Evolutionary conservation across 35 echinoderm and acorn worm species (phyloP), one percentile per base, ranked within the genome.

Genomic region (Patiria miniata): DNA sequence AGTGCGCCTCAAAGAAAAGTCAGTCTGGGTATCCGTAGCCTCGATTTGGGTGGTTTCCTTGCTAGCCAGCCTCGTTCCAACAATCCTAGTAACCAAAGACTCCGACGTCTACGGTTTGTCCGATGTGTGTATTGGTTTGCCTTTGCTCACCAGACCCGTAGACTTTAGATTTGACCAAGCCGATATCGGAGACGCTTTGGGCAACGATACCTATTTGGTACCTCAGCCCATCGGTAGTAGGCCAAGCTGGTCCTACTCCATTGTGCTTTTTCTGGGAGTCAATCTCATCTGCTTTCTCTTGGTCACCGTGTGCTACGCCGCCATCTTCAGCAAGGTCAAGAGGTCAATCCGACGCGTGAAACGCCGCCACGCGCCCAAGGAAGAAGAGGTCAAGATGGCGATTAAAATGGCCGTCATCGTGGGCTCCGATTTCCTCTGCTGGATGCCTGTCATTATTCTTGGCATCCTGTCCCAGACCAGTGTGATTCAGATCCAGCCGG

Each of bases 401-500:
- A 33, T 55, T 4, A 92, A 78, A 40, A 99, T 99, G 96, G 89
- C 92, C 0, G 28, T 94, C 30, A 89, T 99, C 17, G 84, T 99
- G 7, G 86, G 89, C 17, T 94, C 92, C 0, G 92, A 99, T 78
- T 89, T 94, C 19, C 39, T 89, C 1, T 99, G 96, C 58, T 99
- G 96, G 96, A 58, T 95, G 61, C 96, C 96, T 1, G 83, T 99
- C 51, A 94, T 99, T 18, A 40, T 94, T 1, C 83, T 99, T 81
- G 92, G 92, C 22, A 89, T 99, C 37, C 68, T 94, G 32, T 90
- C 89, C 0, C 93, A 95, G 65, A 40, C 79, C 29, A 76, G 82
- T 16, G 26, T 39, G 7, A 73, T 91, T 19, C 34, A 83, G 7
- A 89, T 99, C 37, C 81, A 87, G 16, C 77, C 83, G 17, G 50